Conservation (phyloP, 1,140 invertebrate species). For the Drosophila littoralis region DNA sequence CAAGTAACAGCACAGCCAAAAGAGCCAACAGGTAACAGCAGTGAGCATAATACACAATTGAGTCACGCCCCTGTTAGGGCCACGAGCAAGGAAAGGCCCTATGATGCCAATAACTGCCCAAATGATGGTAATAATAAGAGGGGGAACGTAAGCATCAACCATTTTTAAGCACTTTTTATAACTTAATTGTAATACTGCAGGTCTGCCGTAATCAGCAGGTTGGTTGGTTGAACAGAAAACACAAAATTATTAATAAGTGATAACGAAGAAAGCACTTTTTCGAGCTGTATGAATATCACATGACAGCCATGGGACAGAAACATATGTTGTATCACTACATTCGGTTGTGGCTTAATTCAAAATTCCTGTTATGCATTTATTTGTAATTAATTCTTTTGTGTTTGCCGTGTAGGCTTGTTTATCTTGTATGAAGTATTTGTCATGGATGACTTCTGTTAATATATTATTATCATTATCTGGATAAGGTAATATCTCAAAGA, state of each 20-base stretch:
- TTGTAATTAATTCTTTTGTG: too few relatives aligned
- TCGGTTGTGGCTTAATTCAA: too few relatives aligned
- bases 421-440: too few relatives aligned
- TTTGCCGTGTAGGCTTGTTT: too few relatives aligned
- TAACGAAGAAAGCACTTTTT: slow-evolving; percentile 62
- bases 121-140: slow-evolving; percentile 91
- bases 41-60: slow-evolving; percentile 94
- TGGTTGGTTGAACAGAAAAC: slow-evolving; percentile 30
- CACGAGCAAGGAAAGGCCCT: slow-evolving; percentile 93
- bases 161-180: slow-evolving; percentile 85
- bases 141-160: slow-evolving; percentile 90
- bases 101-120: slow-evolving; percentile 94
- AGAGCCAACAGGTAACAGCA: slow-evolving; percentile 95
- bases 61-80: slow-evolving; percentile 94
- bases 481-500: too few relatives aligned
- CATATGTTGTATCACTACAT: too few relatives aligned
- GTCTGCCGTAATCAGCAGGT: slow-evolving; percentile 43
- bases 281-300: slow-evolving; percentile 74
- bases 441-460: too few relatives aligned
- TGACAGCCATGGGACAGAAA: slow-evolving; percentile 66
- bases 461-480: too few relatives aligned
- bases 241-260: slow-evolving; percentile 52
- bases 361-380: too few relatives aligned
- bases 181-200: slow-evolving; percentile 53
- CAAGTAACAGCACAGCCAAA: slow-evolving; percentile 97